Evolutionary conservation across 2,888 invertebrate genomes (phyloP).

Genomic region (Craniophora ligustri): DNA sequence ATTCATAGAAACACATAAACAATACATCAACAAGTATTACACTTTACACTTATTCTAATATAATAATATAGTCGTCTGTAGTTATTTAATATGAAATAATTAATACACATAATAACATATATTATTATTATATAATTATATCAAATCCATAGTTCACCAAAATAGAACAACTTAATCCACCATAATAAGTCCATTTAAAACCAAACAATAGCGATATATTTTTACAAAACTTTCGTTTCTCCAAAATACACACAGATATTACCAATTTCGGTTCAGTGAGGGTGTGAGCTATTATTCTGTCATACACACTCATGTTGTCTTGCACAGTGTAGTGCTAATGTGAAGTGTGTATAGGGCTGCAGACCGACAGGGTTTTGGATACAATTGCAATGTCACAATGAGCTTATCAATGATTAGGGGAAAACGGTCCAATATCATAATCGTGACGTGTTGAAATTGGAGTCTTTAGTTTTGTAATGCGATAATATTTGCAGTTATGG

Average conservation of each 20-base stretch:
- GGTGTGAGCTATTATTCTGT: conserved; percentile 86
- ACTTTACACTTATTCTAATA: too few species aligned
- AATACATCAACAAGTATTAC: too few species aligned
- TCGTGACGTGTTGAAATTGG: conserved; percentile 43
- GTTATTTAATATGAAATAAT: too few species aligned
- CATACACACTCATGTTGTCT: conserved; percentile 78
- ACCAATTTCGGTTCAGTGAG: conserved; percentile 71
- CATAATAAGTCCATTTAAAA: neutral
- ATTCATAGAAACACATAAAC: too few species aligned
- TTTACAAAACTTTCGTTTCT: conserved; percentile 33
- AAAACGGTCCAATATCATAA: conserved; percentile 49
- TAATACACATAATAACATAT: too few species aligned
- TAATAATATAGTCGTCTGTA: too few species aligned
- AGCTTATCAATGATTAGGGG: conserved; percentile 53
- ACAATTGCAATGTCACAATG: conserved; percentile 59
- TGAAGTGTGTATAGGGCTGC: conserved; percentile 28
- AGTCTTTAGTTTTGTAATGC: conserved; percentile 44
- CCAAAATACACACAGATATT: conserved; percentile 74
- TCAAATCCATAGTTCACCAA: neutral
- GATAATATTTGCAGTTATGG: conserved; percentile 35
- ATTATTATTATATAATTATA: too few species aligned
- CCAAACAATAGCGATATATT: conserved; percentile 32
- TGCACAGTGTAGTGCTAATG: conserved; percentile 56
- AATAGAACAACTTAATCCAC: conserved; percentile 3
- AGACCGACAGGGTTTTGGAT: conserved; percentile 45